Evolutionary conservation across 37 sponge, comb jelly and placozoan genomes (phyloP).

Genomic region (Agelas oroides): DNA sequence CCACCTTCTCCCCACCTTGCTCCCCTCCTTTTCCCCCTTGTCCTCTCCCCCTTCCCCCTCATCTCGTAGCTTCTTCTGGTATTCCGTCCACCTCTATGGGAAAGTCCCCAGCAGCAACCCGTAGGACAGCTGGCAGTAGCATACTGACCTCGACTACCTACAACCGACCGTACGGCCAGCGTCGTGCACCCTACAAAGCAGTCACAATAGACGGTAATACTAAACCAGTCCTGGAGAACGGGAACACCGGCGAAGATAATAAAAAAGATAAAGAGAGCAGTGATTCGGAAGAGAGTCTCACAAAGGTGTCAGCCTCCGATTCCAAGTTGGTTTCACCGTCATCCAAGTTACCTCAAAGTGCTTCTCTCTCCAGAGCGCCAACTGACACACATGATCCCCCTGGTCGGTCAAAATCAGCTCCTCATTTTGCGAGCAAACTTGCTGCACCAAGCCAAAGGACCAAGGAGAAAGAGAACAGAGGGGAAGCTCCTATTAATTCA

Average conservation of each 20-base stretch:
- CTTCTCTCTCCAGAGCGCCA: too few relatives aligned
- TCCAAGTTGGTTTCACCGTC: too few relatives aligned
- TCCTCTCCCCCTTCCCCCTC: too few relatives aligned
- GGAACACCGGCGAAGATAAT: background rate
- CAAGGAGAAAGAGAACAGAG: too few relatives aligned
- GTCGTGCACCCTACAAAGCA: constrained; percentile 8
- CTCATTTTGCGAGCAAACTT: too few relatives aligned
- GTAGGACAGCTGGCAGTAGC: constrained; percentile 53
- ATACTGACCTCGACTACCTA: constrained; percentile 45
- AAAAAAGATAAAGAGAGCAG: background rate
- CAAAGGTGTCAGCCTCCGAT: too few relatives aligned
- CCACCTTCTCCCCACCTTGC: constrained; percentile 2
- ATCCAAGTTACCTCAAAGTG: too few relatives aligned
- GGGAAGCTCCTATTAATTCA: too few relatives aligned
- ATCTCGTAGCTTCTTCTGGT: too few relatives aligned
- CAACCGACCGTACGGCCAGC: constrained; percentile 13
- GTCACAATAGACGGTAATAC: background rate
- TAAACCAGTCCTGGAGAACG: background rate
- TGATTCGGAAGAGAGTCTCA: background rate
- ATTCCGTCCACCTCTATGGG: background rate
- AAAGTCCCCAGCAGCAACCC: background rate
- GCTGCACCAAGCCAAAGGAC: too few relatives aligned
- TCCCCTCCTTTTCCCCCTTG: background rate
- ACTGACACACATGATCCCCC: too few relatives aligned
- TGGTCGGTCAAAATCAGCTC: too few relatives aligned